Conservation (phyloP, 2,797 vertebrate species). For the Anas acuta region DNA sequence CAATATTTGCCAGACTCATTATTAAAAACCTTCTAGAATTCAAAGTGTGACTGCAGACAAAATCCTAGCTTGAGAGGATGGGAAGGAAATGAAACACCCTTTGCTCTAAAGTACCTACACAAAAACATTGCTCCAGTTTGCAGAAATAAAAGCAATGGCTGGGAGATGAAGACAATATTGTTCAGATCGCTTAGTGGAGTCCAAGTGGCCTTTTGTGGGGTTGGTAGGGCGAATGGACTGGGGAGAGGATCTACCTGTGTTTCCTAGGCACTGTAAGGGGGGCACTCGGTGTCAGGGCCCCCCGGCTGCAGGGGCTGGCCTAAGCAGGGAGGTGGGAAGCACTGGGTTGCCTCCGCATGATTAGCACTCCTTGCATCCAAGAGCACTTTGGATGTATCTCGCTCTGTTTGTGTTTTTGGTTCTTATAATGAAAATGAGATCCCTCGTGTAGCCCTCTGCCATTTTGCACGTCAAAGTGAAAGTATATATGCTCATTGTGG, state of each 20-base stretch:
- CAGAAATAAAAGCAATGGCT: background rate
- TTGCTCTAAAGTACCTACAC: conserved; percentile 12
- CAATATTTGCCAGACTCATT: conserved; percentile 54
- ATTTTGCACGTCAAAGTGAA: conserved; percentile 58
- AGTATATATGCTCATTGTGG: conserved; percentile 53
- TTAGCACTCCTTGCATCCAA: conserved; percentile 38
- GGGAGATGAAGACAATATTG: background rate
- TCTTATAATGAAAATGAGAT: conserved; percentile 70
- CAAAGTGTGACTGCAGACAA: conserved; percentile 61
- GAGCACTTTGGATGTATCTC: conserved; percentile 27
- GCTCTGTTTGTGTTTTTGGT: conserved; percentile 63
- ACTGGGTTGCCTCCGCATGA: background rate
- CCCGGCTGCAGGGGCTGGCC: background rate
- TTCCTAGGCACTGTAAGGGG: background rate
- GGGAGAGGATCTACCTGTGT: background rate
- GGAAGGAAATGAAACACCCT: conserved; percentile 74
- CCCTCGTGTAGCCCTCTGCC: conserved; percentile 64
- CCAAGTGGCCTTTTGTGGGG: background rate
- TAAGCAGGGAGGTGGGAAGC: background rate
- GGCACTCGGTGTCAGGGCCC: background rate
- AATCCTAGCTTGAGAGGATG: conserved; percentile 47
- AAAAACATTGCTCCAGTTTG: background rate
- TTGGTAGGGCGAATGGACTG: background rate
- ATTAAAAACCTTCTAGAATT: conserved; percentile 67
- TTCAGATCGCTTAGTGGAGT: background rate